Evolutionary conservation across 2,797 vertebrate species (phyloP), one percentile per base, ranked within the genome.

Genomic region (Taeniopygia guttata): DNA sequence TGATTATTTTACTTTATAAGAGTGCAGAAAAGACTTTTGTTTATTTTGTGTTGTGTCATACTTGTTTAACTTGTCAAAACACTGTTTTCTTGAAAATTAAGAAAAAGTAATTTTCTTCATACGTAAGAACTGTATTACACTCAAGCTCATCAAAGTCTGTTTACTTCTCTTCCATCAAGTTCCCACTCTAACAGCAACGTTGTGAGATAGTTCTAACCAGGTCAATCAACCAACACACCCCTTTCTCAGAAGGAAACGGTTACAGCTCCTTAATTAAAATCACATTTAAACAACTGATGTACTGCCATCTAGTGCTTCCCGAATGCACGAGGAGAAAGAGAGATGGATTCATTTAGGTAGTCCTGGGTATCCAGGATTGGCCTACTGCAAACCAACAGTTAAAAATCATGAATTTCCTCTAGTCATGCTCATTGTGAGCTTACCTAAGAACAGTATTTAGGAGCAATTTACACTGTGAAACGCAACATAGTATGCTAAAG

Each of bases 261-360:
- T 54, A 14, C 23, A 43, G 32, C 19, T 42, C 43, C 49, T 72
- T 36, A 84, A 70, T 76, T 48, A 76, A 67, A 45, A 46, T 43
- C 17, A 26, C n/a, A 20, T 62, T 91, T 78, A 18, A 45, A 27
- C 23, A 80, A 13, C 40, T 64, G 12, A 60, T 48, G 21, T 38
- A 52, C 55, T 92, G 94, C 96, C 96, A 95, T 72, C 96, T 95
- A 83, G 92, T 83, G 96, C 75, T 72, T 52, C 62, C 15, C 45
- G 46, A 42, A 75, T 30, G 87, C 76, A 58, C 5, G 19, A 25
- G 20, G 16, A 63, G 4, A 38, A 14, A 51, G 30, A 52, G 40
- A 64, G 60, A 43, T 30, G 9, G 23, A 13, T 36, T 63, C 1
- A 3, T 43, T 89, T 30, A 6, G 5, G 4, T 60, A 23, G 27